These are phyloP conservation scores for Lycopodina hypogea DNA, from an alignment of 37 sponge, comb jelly and placozoan species.

Conservation along the genomic window DNA sequence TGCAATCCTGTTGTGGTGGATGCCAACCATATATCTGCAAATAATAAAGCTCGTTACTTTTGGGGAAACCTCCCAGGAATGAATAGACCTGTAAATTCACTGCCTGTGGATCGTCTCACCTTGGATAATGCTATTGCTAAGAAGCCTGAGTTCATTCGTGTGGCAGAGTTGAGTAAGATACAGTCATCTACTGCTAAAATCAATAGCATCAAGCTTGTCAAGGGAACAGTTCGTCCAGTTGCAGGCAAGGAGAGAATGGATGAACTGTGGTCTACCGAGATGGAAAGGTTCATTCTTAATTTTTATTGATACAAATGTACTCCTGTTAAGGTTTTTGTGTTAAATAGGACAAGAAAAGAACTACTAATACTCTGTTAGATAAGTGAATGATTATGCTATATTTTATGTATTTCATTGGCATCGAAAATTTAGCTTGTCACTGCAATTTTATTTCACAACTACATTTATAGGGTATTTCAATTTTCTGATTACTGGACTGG, in stretches of 20 bases:
- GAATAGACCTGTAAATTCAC: conserved; percentile 57
- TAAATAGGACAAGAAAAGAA: too few relatives aligned
- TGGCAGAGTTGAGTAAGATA: conserved; percentile 77
- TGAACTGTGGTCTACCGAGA: conserved; percentile 94
- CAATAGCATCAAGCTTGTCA: conserved; percentile 87
- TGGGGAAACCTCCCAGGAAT: conserved; percentile 93
- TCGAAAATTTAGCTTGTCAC: too few relatives aligned
- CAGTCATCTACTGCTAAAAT: conserved; percentile 86
- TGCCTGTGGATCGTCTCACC: conserved; percentile 71
- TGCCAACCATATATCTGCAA: conserved; percentile 80
- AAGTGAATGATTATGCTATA: too few relatives aligned
- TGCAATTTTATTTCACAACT: too few relatives aligned
- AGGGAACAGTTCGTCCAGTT: conserved; percentile 73
- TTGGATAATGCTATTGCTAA: conserved; percentile 84
- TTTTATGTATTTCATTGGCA: too few relatives aligned
- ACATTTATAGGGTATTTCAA: conserved; percentile 80
- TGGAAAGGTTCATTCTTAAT: conserved; percentile 60
- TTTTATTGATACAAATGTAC: too few relatives aligned
- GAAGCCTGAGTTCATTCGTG: conserved; percentile 73
- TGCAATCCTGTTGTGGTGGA: conserved; percentile 82
- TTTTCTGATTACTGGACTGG: conserved; percentile 94
- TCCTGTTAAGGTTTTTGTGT: too few relatives aligned
- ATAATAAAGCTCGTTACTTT: conserved; percentile 77
- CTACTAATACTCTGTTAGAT: too few relatives aligned
- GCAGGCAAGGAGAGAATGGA: conserved; percentile 74